These are phyloP conservation scores for Melanophora roralis DNA, from an alignment of 2,888 invertebrate species.

Conservation along the genomic window DNA sequence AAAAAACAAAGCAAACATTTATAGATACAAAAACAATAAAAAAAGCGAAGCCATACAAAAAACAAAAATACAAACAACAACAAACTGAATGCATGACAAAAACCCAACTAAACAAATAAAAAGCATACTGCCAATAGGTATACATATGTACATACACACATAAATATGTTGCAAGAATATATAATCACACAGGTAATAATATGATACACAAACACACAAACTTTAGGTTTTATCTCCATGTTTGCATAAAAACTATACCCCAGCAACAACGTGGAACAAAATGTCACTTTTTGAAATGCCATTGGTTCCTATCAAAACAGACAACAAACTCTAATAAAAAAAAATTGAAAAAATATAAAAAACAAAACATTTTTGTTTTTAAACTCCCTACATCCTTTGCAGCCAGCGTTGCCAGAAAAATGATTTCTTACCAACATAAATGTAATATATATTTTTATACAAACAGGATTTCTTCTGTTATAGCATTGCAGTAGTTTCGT, in stretches of 20 bases:
- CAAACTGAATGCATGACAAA: conserved; percentile 24
- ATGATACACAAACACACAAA: neutral
- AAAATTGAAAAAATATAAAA: conserved; percentile 9
- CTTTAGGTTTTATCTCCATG: conserved; percentile 32
- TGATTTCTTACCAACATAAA: too few relatives aligned
- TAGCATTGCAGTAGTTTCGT: too few relatives aligned
- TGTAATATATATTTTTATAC: too few relatives aligned
- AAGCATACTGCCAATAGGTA: too few relatives aligned
- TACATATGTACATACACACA: neutral
- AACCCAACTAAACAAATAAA: too few relatives aligned
- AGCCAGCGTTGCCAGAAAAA: too few relatives aligned
- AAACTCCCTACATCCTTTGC: conserved; percentile 18
- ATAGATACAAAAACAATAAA: neutral
- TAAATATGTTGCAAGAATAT: neutral
- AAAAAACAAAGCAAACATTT: conserved; percentile 8
- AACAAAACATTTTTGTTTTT: conserved; percentile 8
- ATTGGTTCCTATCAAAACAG: conserved; percentile 69
- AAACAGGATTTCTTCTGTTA: too few relatives aligned
- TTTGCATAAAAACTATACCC: too few relatives aligned
- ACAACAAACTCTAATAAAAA: conserved; percentile 27
- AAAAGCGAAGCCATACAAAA: conserved; percentile 37
- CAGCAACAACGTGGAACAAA: conserved; percentile 70
- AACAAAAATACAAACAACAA: conserved; percentile 64
- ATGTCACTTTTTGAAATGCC: conserved; percentile 76
- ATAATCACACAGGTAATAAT: neutral